Evolutionary conservation across 2,888 invertebrate genomes (phyloP).

Genomic region (Megastigmus dorsalis): DNA sequence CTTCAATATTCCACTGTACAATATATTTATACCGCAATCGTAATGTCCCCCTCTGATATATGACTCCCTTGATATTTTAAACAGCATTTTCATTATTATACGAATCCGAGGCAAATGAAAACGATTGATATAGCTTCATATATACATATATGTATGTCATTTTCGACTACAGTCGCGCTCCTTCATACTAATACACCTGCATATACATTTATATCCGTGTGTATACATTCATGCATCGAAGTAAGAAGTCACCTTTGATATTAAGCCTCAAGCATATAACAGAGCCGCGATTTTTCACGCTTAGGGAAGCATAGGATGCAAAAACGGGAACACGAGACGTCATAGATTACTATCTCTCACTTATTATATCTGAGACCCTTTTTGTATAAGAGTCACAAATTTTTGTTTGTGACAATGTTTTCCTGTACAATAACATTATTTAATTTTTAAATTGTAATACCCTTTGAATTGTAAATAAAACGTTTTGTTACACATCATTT

Average conservation of each 20-base stretch:
- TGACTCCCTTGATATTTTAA: constrained; percentile 19
- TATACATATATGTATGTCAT: not conserved
- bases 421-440: no score
- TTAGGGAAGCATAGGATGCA: not conserved
- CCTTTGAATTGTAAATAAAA: no score
- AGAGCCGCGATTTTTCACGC: constrained; percentile 21
- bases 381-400: no score
- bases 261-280: constrained; percentile 3
- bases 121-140: constrained; percentile 11
- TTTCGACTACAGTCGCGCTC: not conserved
- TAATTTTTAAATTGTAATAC: no score
- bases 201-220: not conserved
- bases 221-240: not conserved
- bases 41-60: no score
- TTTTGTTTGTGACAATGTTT: no score
- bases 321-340: constrained; percentile 3
- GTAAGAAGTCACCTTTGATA: constrained; percentile 27
- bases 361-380: no score
- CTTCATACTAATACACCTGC: not conserved
- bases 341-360: no score
- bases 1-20: not conserved
- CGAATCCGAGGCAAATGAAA: constrained; percentile 17
- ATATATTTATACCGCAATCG: not conserved
- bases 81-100: constrained; percentile 19
- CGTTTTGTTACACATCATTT: no score